A percentile compares a stretch with the other conserved stretches of the same genome.
Evolutionary conservation across 2,113 vertebrate genomes (phyloP).

Genomic region (Monarcha castaneiventris): DNA sequence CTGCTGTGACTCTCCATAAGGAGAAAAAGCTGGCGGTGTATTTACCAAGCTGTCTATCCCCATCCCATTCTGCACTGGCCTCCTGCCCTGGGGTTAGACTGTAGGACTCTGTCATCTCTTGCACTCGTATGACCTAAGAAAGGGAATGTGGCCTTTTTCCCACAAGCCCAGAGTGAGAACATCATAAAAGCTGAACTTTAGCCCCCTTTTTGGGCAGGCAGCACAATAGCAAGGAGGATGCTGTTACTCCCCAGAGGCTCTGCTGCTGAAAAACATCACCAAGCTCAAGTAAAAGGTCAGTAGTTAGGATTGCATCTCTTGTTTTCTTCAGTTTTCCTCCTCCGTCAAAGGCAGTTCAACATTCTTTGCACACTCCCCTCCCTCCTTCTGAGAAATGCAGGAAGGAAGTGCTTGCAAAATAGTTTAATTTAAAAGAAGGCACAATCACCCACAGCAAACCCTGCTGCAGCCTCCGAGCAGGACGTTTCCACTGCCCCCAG

Average conservation of each 20-base stretch:
- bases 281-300: conserved; percentile 68
- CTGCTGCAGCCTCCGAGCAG: background rate
- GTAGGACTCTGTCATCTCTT: conserved; percentile 58
- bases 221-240: conserved; percentile 70
- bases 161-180: conserved; percentile 68
- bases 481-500: background rate
- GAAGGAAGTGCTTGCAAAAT: conserved; percentile 71
- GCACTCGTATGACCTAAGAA: conserved; percentile 64
- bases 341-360: conserved; percentile 57
- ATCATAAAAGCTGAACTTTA: conserved; percentile 73
- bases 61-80: conserved; percentile 29
- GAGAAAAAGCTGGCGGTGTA: conserved; percentile 15
- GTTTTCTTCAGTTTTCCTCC: conserved; percentile 64
- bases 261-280: conserved; percentile 60
- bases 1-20: conserved; percentile 39
- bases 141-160: conserved; percentile 71
- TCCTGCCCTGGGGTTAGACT: conserved; percentile 50
- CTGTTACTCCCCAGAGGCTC: conserved; percentile 65
- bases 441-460: conserved; percentile 33
- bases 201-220: conserved; percentile 61
- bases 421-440: conserved; percentile 54
- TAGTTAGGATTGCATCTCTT: conserved; percentile 60
- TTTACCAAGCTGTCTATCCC: conserved; percentile 36
- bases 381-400: conserved; percentile 69
- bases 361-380: conserved; percentile 55